Evolutionary conservation across 2,113 vertebrate species (phyloP).

Genomic region (Lagopus muta): DNA sequence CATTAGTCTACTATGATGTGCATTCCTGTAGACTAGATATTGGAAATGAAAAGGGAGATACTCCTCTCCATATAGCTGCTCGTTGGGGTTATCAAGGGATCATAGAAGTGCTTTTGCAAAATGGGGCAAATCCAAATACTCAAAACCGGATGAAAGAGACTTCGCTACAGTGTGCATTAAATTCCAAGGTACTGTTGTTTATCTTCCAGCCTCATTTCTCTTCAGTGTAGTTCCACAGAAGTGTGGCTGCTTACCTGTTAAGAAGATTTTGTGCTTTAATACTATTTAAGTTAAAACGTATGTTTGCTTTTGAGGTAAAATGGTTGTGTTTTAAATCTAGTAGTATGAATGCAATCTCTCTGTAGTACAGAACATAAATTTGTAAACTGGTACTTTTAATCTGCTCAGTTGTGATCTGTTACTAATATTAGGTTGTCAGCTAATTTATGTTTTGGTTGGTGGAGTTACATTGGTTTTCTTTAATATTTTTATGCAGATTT

Average conservation of each 20-base stretch:
- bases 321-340: not conserved
- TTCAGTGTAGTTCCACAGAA: not conserved
- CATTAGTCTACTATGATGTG: conserved; percentile 92
- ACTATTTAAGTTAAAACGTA: not conserved
- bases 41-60: conserved; percentile 94
- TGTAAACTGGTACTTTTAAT: not conserved
- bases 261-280: not conserved
- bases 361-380: not conserved
- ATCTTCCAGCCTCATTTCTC: not conserved
- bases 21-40: conserved; percentile 87
- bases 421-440: not conserved
- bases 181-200: conserved; percentile 87
- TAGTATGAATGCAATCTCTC: not conserved
- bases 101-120: conserved; percentile 92
- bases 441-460: not conserved
- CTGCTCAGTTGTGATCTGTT: not conserved
- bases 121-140: conserved; percentile 84
- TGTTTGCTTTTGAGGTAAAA: not conserved
- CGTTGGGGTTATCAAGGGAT: conserved; percentile 97
- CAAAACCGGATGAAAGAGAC: conserved; percentile 89
- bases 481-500: conserved; percentile 78
- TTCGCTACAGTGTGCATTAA: conserved; percentile 89
- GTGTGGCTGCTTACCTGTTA: not conserved
- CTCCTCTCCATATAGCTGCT: conserved; percentile 90
- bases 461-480: not conserved